These are phyloP conservation scores for Lissocephala sabroskyi DNA, from an alignment of 2,888 invertebrate genomes.

Conservation along the genomic window DNA sequence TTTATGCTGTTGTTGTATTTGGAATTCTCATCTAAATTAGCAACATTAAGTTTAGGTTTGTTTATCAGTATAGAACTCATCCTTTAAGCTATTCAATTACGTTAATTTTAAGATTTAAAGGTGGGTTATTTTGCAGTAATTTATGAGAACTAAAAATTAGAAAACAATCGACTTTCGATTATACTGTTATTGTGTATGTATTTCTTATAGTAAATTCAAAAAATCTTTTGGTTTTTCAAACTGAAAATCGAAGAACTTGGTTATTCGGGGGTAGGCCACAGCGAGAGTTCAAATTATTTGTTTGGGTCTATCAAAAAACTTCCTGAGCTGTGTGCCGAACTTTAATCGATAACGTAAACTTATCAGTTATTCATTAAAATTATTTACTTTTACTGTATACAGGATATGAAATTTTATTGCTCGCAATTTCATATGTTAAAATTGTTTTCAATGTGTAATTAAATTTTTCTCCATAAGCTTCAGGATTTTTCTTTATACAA, in stretches of 20 bases:
- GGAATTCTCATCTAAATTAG: constrained; percentile 12
- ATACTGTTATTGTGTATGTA: constrained; percentile 12
- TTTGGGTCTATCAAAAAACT: not conserved
- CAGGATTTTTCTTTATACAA: constrained; percentile 4
- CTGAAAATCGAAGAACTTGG: constrained; percentile 53
- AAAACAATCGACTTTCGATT: constrained; percentile 8
- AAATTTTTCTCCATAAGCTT: constrained; percentile 25
- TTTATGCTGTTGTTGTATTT: not conserved
- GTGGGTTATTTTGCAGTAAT: constrained; percentile 68
- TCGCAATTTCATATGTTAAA: constrained; percentile 65
- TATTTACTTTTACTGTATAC: constrained; percentile 47
- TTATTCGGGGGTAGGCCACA: too few relatives aligned
- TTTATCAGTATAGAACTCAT: constrained; percentile 23
- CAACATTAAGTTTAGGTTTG: constrained; percentile 16
- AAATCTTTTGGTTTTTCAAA: too few relatives aligned
- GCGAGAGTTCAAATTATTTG: too few relatives aligned
- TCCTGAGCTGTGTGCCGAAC: too few relatives aligned
- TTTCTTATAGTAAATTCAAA: constrained; percentile 19
- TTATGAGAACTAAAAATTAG: constrained; percentile 29
- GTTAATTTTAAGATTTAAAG: constrained; percentile 57
- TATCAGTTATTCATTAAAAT: constrained; percentile 14
- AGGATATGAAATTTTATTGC: constrained; percentile 64
- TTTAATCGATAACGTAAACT: not conserved
- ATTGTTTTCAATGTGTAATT: too few relatives aligned
- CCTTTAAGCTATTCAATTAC: constrained; percentile 20